A percentile compares a stretch with the other conserved stretches of the same genome.
These are phyloP conservation scores for Umimayanthus chanpuru DNA, from an alignment of 92 coral and sea anemone species.

Conservation along the genomic window DNA sequence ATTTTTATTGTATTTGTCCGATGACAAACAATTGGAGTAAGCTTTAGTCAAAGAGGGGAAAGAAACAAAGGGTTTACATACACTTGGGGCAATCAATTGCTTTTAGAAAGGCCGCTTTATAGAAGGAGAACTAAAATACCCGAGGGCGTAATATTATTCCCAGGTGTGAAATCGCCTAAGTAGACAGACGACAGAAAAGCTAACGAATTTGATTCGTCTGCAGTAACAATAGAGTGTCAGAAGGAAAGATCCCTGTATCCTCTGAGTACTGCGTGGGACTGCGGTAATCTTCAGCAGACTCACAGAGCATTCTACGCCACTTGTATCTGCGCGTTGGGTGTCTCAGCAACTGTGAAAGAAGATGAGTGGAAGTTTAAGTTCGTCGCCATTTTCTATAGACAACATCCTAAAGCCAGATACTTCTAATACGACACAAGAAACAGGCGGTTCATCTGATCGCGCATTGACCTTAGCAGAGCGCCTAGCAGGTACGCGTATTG, in stretches of 20 bases:
- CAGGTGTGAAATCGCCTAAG: constrained; percentile 43
- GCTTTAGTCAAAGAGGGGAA: not conserved
- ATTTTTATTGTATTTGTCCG: not conserved
- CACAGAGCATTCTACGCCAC: not conserved
- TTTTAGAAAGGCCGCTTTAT: constrained; percentile 9
- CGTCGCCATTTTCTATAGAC: constrained; percentile 92
- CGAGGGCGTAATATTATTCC: constrained; percentile 40
- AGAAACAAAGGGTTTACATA: not conserved
- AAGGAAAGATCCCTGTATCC: constrained; percentile 5
- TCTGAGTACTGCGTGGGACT: constrained; percentile 10
- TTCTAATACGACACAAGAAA: constrained; percentile 69
- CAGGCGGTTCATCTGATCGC: constrained; percentile 86
- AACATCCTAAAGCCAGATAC: constrained; percentile 94
- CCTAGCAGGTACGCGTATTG: constrained; percentile 78
- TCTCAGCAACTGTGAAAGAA: not conserved
- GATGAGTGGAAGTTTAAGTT: constrained; percentile 74
- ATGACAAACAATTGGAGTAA: constrained; percentile 14
- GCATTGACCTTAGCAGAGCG: constrained; percentile 96
- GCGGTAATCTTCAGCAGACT: not conserved
- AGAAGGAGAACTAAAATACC: constrained; percentile 14
- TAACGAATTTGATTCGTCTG: constrained; percentile 35
- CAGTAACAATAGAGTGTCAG: constrained; percentile 43
- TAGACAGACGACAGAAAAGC: constrained; percentile 26
- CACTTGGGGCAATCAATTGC: constrained; percentile 2
- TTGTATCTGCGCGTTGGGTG: not conserved